Base-by-base conservation (phyloP, 2,113 vertebrate genomes). In the Myotis yumanensis region DNA sequence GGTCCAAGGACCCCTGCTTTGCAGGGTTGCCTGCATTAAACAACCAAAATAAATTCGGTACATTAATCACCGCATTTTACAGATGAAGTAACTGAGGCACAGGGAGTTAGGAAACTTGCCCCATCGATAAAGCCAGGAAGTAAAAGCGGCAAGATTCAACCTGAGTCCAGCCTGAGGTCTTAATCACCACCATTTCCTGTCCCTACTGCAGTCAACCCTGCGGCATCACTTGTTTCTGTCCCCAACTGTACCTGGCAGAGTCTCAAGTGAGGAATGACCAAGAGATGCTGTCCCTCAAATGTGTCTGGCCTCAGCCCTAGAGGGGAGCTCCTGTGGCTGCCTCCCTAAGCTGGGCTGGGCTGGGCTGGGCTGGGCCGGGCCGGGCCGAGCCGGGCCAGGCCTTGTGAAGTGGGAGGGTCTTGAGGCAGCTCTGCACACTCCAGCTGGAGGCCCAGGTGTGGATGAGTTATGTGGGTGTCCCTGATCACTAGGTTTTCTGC, bases 151-250 rank as follows among this genome's bases (percentile, higher is more conserved):
- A 8, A 52, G 32, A 30, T 75, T 28, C 82, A 51, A 1, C 73
- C 69, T 5, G 30, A 1, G 59, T 15, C 76, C 11, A 0, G 35
- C 64, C 30, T 35, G 73, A 90, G 86, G 37, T 71, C 23, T 0
- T 2, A 0, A 62, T 22, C 4, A 28, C 52, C 86, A 2, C 40
- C 16, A 2, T 22, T 73, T 66, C 46, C 69, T 83, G 57, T 68
- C 79, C 77, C 48, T 18, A 0, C 22, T 46, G 22, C 30, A 11
- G 3, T 43, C 8, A 0, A 1, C 2, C 7, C 57, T 10, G 69
- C n/a, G 2, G 32, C 3, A 1, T 25, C 76, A 3, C 48, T 15
- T 3, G 23, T 30, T 3, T 54, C 46, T 17, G 4, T 28, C 57
- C 68, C 57, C 46, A 4, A 14, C 76, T 20, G 20, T 16, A 22